Evolutionary conservation across 1,140 invertebrate species (phyloP).

Genomic region (Neodiprion pinetum): DNA sequence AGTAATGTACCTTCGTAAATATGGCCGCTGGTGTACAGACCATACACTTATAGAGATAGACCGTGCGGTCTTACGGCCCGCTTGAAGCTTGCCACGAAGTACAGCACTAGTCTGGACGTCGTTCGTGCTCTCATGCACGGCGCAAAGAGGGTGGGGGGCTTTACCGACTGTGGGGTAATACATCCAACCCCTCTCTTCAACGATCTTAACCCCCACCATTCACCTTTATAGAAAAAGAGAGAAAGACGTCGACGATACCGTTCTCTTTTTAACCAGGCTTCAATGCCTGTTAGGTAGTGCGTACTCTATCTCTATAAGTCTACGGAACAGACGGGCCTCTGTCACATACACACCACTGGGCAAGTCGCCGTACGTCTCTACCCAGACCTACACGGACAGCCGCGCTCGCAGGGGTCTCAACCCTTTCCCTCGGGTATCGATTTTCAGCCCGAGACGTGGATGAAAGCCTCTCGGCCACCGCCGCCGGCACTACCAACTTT

Average conservation of each 20-base stretch:
- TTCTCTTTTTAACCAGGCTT: too few species aligned
- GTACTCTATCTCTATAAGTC: neutral
- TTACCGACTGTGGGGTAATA: neutral
- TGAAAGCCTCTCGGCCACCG: constrained; percentile 49
- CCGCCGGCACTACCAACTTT: constrained; percentile 8
- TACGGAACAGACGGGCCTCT: neutral
- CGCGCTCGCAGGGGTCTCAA: constrained; percentile 48
- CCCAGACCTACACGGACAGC: neutral
- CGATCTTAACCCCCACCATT: too few species aligned
- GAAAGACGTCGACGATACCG: too few species aligned
- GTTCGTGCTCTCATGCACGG: too few species aligned
- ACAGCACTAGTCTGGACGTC: too few species aligned
- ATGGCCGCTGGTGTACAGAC: neutral
- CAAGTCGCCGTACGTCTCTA: too few species aligned
- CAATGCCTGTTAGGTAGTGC: too few species aligned
- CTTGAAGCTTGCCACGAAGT: too few species aligned
- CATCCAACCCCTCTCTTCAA: too few species aligned
- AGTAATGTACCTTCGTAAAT: constrained; percentile 7
- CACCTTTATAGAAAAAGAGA: too few species aligned
- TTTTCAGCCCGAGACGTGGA: constrained; percentile 56
- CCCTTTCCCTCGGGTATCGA: constrained; percentile 59
- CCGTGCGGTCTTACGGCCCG: too few species aligned
- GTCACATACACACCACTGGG: neutral
- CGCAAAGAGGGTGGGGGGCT: neutral
- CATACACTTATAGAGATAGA: too few species aligned